Evolutionary conservation across 2,888 invertebrate genomes (phyloP).

Genomic region (Yponomeuta plumbellus): DNA sequence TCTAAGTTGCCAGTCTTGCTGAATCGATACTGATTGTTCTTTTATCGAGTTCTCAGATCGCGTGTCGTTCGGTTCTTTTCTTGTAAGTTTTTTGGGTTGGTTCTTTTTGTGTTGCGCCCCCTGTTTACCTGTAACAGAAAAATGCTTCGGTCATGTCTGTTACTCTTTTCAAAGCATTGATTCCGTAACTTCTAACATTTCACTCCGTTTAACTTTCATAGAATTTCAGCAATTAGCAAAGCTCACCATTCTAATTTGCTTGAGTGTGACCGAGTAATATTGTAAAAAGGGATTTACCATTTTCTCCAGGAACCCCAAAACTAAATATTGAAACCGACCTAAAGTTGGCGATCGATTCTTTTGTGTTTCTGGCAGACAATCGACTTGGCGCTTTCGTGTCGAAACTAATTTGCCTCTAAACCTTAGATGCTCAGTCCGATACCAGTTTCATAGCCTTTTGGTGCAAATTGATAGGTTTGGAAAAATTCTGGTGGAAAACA

Average conservation of each 20-base stretch:
- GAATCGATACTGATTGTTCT: slow-evolving; percentile 44
- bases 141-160: slow-evolving; percentile 27
- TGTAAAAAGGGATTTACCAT: neutral
- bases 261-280: neutral
- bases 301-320: slow-evolving; percentile 20
- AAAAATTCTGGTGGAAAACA: slow-evolving; percentile 20
- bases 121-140: slow-evolving; percentile 63
- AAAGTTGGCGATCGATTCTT: slow-evolving; percentile 61
- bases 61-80: slow-evolving; percentile 36
- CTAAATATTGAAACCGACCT: slow-evolving; percentile 51
- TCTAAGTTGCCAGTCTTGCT: slow-evolving; percentile 17
- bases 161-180: neutral
- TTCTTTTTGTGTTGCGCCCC: slow-evolving; percentile 52
- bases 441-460: slow-evolving; percentile 26
- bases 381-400: slow-evolving; percentile 67
- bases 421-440: slow-evolving; percentile 59
- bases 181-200: slow-evolving; percentile 1
- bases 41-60: slow-evolving; percentile 37
- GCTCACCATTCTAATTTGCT: no score
- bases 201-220: neutral
- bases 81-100: slow-evolving; percentile 34
- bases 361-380: slow-evolving; percentile 57
- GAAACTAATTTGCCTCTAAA: slow-evolving; percentile 69
- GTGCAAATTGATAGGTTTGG: slow-evolving; percentile 55
- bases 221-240: no score